These are phyloP conservation scores for Danio aesculapii DNA, from an alignment of 2,797 vertebrate genomes.

Conservation along the genomic window DNA sequence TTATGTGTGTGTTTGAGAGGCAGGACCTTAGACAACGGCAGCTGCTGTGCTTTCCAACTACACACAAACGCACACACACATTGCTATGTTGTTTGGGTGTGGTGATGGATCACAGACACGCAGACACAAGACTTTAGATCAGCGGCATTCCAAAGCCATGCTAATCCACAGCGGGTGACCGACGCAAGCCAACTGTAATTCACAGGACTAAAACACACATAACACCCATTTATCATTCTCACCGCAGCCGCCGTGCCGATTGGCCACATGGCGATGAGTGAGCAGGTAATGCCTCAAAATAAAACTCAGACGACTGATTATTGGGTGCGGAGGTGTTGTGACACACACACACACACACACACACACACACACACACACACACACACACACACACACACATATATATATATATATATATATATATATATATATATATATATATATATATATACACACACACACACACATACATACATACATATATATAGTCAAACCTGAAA, in stretches of 20 bases:
- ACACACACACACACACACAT: too few relatives aligned
- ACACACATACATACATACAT: too few relatives aligned
- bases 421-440: too few relatives aligned
- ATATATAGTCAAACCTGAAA: too few relatives aligned
- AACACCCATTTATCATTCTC: constrained; percentile 44
- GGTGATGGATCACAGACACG: constrained; percentile 70
- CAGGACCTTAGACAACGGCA: constrained; percentile 58
- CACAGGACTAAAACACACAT: constrained; percentile 25
- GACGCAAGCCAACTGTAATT: constrained; percentile 45
- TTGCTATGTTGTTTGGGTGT: constrained; percentile 65
- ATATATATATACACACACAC: too few relatives aligned
- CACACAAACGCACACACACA: constrained; percentile 28
- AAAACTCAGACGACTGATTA: constrained; percentile 48
- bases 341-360: constrained; percentile 12
- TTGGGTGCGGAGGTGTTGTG: constrained; percentile 42
- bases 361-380: too few relatives aligned
- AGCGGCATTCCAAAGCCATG: constrained; percentile 68
- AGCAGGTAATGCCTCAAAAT: constrained; percentile 57
- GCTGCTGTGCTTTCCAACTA: constrained; percentile 52
- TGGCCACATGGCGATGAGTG: constrained; percentile 40
- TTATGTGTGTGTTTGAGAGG: constrained; percentile 24
- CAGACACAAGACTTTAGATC: constrained; percentile 71
- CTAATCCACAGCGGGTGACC: constrained; percentile 66
- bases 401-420: too few relatives aligned
- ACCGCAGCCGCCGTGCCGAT: constrained; percentile 13